Percentiles rank a stretch among this genome's conserved stretches.
These are phyloP conservation scores for Chironomus tepperi DNA, from an alignment of 1,140 invertebrate genomes.

Conservation along the genomic window DNA sequence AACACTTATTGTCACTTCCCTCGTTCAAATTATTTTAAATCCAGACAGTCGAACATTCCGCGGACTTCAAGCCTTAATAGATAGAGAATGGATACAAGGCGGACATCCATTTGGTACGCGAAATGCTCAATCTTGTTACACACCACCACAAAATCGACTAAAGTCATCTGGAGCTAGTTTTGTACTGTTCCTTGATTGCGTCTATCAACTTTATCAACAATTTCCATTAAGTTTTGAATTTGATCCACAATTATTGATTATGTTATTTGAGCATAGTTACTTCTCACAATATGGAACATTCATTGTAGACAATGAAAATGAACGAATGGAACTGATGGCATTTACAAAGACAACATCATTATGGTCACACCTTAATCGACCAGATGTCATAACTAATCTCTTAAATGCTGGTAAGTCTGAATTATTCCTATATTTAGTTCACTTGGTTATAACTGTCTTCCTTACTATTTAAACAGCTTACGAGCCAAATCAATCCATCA, in stretches of 20 bases:
- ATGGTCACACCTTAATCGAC: slow-evolving; percentile 90
- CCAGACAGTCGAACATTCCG: slow-evolving; percentile 90
- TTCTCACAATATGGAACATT: slow-evolving; percentile 92
- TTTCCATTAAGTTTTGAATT: slow-evolving; percentile 99
- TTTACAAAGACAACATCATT: slow-evolving; percentile 74
- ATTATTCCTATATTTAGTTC: background rate
- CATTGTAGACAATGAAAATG: slow-evolving; percentile 82
- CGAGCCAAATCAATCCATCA: slow-evolving; percentile 82
- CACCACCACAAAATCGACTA: slow-evolving; percentile 41
- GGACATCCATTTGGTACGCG: slow-evolving; percentile 87
- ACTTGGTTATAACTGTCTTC: too few species aligned
- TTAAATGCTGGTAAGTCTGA: slow-evolving; percentile 52
- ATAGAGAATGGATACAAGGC: slow-evolving; percentile 93
- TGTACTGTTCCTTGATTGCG: slow-evolving; percentile 90
- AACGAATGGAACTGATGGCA: slow-evolving; percentile 63
- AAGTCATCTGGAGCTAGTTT: slow-evolving; percentile 68
- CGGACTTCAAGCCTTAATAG: slow-evolving; percentile 88
- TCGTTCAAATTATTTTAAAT: slow-evolving; percentile 94
- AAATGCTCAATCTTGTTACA: slow-evolving; percentile 71
- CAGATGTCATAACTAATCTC: slow-evolving; percentile 71
- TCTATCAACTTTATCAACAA: slow-evolving; percentile 89
- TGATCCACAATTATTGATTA: slow-evolving; percentile 77
- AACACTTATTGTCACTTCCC: slow-evolving; percentile 86
- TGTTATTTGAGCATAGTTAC: slow-evolving; percentile 89
- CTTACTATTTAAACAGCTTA: slow-evolving; percentile 61